These are phyloP conservation scores for Bos taurus DNA, from an alignment of 2,113 vertebrate species.

Conservation along the genomic window DNA sequence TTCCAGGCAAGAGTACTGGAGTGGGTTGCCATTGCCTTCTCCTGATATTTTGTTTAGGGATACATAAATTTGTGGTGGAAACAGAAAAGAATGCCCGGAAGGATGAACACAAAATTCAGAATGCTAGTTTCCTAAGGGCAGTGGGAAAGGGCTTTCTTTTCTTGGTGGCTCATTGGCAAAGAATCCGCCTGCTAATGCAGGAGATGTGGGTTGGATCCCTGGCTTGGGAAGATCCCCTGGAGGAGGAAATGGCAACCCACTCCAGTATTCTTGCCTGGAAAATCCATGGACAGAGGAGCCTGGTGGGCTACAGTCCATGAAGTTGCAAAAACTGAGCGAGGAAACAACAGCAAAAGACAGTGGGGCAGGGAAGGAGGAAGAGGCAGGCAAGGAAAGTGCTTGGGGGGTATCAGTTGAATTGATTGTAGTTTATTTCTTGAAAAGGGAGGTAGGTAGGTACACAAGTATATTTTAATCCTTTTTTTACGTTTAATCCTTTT, in stretches of 20 bases:
- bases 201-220: background rate
- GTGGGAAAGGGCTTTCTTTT: background rate
- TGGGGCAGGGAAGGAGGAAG: background rate
- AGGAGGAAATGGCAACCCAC: background rate
- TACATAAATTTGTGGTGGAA: background rate
- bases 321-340: background rate
- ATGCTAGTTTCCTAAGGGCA: background rate
- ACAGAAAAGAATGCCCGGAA: background rate
- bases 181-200: background rate
- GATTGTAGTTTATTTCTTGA: background rate
- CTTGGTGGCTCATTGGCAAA: background rate
- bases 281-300: background rate
- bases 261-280: background rate
- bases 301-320: background rate
- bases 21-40: too few species aligned
- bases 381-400: background rate
- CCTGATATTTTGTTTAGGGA: background rate
- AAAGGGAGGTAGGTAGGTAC: background rate
- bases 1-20: too few species aligned
- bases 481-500: background rate
- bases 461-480: background rate
- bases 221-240: background rate
- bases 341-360: background rate
- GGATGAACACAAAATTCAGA: background rate
- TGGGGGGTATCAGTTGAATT: background rate